Conservation (phyloP, 2,797 vertebrate species). For the Neomorphus geoffroyi region DNA sequence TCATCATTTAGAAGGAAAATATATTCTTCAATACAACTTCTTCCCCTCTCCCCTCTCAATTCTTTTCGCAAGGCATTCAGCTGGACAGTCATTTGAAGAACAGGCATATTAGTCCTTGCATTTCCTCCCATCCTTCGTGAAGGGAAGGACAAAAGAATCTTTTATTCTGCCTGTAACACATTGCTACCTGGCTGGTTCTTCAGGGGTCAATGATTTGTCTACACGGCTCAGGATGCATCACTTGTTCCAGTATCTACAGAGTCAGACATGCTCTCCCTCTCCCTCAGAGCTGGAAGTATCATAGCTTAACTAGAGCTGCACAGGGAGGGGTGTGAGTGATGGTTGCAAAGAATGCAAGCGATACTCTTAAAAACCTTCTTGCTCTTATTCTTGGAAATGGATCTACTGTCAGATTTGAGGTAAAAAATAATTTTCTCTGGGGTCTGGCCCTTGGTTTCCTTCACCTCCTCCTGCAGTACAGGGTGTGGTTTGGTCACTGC, state of each 20-base stretch:
- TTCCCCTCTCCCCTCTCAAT: neutral
- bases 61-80: neutral
- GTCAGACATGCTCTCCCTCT: neutral
- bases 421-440: neutral
- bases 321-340: fast-evolving
- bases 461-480: neutral
- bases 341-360: neutral
- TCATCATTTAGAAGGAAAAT: neutral
- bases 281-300: neutral
- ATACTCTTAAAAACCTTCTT: neutral
- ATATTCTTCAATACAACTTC: neutral
- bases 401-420: neutral
- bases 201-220: neutral
- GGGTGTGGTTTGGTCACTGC: neutral
- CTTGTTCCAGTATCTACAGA: neutral
- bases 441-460: neutral
- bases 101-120: fast-evolving
- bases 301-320: neutral
- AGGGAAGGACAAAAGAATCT: neutral
- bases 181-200: neutral
- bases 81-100: neutral
- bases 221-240: neutral
- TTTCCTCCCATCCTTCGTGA: neutral
- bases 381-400: neutral
- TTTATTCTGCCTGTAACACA: neutral